phyloP scores from a whole-genome alignment of 2,888 invertebrate genomes.

The Dexiosoma caninum region DNA sequence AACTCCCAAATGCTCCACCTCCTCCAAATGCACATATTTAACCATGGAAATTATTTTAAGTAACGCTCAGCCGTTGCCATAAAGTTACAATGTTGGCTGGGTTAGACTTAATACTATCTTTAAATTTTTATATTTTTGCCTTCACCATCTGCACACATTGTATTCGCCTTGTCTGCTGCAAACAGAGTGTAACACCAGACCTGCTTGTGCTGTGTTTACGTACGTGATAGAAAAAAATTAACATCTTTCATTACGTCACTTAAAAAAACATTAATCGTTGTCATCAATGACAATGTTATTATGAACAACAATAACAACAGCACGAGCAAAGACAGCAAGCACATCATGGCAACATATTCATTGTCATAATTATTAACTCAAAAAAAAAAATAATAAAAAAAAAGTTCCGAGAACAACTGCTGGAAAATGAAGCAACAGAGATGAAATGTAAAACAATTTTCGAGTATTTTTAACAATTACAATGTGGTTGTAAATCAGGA shows the following conservation, averaged over 20 bases:
- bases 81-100: slow-evolving; percentile 32
- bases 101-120: slow-evolving; percentile 4
- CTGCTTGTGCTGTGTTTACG: neutral
- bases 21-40: too few relatives aligned
- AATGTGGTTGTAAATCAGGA: slow-evolving; percentile 5
- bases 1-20: too few relatives aligned
- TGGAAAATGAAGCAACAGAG: neutral
- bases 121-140: neutral
- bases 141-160: neutral
- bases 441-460: neutral
- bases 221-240: slow-evolving; percentile 1
- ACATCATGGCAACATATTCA: neutral
- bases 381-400: neutral
- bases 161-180: slow-evolving; percentile 11
- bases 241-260: slow-evolving; percentile 57
- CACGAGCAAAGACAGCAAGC: neutral
- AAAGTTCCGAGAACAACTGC: neutral
- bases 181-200: slow-evolving; percentile 18
- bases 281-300: slow-evolving; percentile 14
- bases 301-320: neutral
- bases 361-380: slow-evolving; percentile 36
- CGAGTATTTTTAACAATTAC: too few relatives aligned
- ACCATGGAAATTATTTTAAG: too few relatives aligned
- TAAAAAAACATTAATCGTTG: slow-evolving; percentile 37
- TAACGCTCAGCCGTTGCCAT: too few relatives aligned